Percentiles rank a stretch among this genome's conserved stretches.
phyloP scores from a whole-genome alignment of 2,113 vertebrate species.

The Macaca fascicularis region DNA sequence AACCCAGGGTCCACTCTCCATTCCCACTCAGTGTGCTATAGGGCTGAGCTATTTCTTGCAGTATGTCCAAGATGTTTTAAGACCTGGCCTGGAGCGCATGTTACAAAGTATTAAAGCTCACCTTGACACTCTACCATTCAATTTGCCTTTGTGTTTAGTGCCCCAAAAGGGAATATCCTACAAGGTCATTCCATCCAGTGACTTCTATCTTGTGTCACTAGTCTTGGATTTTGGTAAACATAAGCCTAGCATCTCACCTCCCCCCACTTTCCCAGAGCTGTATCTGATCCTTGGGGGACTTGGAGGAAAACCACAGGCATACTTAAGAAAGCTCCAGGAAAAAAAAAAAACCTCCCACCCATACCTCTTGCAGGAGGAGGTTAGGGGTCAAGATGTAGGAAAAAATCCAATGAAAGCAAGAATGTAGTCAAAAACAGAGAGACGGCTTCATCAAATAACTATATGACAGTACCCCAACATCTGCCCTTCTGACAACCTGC shows the following conservation, averaged over 20 bases:
- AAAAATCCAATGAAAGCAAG: neutral
- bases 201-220: neutral
- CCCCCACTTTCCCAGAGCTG: no score
- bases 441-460: constrained; percentile 27
- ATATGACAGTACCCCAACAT: constrained; percentile 4
- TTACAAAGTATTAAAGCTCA: neutral
- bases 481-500: constrained; percentile 43
- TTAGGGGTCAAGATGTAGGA: neutral
- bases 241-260: neutral
- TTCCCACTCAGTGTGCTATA: neutral
- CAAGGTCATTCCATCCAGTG: neutral
- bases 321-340: neutral
- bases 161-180: neutral
- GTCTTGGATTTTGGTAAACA: neutral
- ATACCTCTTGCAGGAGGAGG: neutral
- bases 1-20: neutral
- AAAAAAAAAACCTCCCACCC: no score
- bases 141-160: neutral
- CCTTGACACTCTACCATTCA: neutral
- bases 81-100: neutral
- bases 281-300: neutral
- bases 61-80: neutral
- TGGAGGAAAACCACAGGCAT: neutral
- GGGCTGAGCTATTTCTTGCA: neutral
- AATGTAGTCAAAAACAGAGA: neutral